Evolutionary conservation across 2,113 vertebrate genomes (phyloP), one percentile per base, ranked within the genome.

Genomic region (Dolichotis patagonum): DNA sequence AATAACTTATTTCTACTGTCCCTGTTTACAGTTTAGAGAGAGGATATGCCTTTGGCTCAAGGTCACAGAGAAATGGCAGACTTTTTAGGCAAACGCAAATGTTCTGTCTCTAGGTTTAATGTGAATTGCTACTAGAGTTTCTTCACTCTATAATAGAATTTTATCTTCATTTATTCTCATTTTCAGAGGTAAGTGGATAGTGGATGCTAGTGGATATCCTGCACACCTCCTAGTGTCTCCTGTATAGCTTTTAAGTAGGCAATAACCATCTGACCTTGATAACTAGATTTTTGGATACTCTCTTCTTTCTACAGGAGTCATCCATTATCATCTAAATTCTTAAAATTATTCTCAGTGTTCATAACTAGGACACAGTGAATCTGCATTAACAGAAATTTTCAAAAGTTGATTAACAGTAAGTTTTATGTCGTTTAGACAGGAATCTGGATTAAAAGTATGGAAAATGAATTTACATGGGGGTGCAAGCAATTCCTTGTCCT

Each of bases 321-420:
- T 86, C 56, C 83, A 43, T 85, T 86, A 90, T 41, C 30, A 81
- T 83, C 32, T 41, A 95, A 91, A 95, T 90, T 9, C 94, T 92
- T 28, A 69, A 90, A 38, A 65, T 87, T 85, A 84, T 87, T 85
- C 41, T 71, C 85, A 58, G 97, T 60, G 46, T 63, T 77, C 75
- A 20, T 73, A 88, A 49, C 28, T 41, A 90, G 69, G 17, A 69
- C 84, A 90, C 69, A 82, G 46, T 7, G n/a, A 96, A 94, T 77
- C 35, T 77, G 4, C 20, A 69, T 30, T 86, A 71, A 81, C 0
- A 85, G 63, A 83, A 38, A 35, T 62, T 82, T 82, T 63, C 71
- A 84, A 67, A 92, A 96, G 91, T 20, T n/a, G 14, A 86, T 19
- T 82, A 63, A 67, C 41, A 88, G 28, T 9, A 56, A 90, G 38